Evolutionary conservation across 2,888 invertebrate species (phyloP), one percentile per base, ranked within the genome.

Genomic region (Eupsilia transversa): DNA sequence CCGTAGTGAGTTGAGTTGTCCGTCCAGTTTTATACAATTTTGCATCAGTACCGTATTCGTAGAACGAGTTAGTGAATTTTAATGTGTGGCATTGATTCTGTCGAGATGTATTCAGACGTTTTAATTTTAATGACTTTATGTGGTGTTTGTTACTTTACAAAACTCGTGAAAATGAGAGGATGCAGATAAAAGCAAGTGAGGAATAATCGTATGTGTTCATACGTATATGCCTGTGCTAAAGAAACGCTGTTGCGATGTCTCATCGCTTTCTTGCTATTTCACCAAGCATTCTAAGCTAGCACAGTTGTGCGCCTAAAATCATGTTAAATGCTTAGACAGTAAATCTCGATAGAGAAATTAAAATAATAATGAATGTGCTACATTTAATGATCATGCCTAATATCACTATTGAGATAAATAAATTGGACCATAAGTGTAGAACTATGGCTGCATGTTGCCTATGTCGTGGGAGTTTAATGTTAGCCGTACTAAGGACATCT

Each of bases 1-100:
- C 96, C 88, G 92, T 93, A 95, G 94, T 95, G 95, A 95, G 96
- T 96, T 96, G 96, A 96, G 96, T 95, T 95, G 92, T 95, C 96
- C 96, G 96, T 96, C 96, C 96, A 96, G 92, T 95, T 96, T 96
- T 96, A 93, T 96, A 96, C 93, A 94, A 91, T 93, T 93, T 94
- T 94, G 93, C 94, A 94, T 91, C 91, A 91, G 89, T 91, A 89
- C 90, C 83, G 87, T 91, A 87, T 85, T 87, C 81, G 85, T 90
- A 89, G 88, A 85, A 87, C 80, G 87, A 90, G 83, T 87, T 81
- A 84, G 89, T 88, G 88, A 86, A 88, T 89, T 86, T 70, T 84
- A 86, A 88, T 81, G 86, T 88, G 74, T 83, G 78, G 72, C 77
- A 64, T 79, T 79, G 71, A 67, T 75, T 79, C 76, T 78, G 66